Conservation (phyloP, 2,113 vertebrate genomes). For the Romanogobio albipinnatus region DNA sequence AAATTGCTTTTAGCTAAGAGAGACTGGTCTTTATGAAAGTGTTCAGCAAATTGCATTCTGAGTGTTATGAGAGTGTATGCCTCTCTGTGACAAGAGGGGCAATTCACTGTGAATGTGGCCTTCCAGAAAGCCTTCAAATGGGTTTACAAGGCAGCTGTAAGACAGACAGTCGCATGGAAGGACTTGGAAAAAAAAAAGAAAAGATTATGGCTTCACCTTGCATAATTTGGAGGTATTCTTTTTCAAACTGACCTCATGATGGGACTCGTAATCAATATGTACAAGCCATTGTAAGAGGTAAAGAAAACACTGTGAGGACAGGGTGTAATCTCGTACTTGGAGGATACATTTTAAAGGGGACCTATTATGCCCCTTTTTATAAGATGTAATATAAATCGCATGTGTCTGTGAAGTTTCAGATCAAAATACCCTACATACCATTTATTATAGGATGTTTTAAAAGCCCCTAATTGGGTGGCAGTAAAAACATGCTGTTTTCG, state of each 20-base stretch:
- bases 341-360: too few relatives aligned
- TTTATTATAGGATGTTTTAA: too few relatives aligned
- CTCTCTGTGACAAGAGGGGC: conserved; percentile 52
- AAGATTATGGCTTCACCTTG: conserved; percentile 82
- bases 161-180: background rate
- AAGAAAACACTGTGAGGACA: conserved; percentile 52
- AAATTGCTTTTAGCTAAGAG: conserved; percentile 58
- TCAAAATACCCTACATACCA: too few relatives aligned
- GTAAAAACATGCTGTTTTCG: too few relatives aligned
- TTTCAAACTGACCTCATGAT: conserved; percentile 88
- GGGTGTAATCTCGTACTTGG: too few relatives aligned
- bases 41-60: conserved; percentile 56
- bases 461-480: too few relatives aligned
- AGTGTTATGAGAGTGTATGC: conserved; percentile 52
- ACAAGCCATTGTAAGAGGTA: conserved; percentile 68
- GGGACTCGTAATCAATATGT: conserved; percentile 88
- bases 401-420: too few relatives aligned
- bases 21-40: conserved; percentile 52
- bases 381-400: too few relatives aligned
- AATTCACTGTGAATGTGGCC: conserved; percentile 52
- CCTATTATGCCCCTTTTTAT: too few relatives aligned
- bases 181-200: background rate
- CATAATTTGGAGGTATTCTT: conserved; percentile 88
- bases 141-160: conserved; percentile 39
- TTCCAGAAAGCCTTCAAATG: conserved; percentile 51